phyloP scores from a whole-genome alignment of 2,113 vertebrate genomes.

The Dinomys branickii region DNA sequence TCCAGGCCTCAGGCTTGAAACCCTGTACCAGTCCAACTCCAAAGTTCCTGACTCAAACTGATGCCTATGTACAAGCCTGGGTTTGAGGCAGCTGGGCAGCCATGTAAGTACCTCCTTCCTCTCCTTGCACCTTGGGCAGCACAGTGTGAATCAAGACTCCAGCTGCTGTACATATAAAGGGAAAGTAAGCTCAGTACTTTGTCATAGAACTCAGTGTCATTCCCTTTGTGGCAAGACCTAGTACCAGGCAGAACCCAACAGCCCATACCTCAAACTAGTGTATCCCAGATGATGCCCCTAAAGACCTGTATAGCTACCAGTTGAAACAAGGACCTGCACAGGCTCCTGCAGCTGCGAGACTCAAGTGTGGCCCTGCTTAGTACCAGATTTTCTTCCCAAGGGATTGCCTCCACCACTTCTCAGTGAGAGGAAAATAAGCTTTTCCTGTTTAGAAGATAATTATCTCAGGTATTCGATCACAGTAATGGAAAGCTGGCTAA shows the following conservation, averaged over 20 bases:
- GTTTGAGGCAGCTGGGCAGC: background rate
- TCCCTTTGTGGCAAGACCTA: background rate
- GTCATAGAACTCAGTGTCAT: background rate
- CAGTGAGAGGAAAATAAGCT: background rate
- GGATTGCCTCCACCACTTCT: background rate
- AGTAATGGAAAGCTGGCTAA: background rate
- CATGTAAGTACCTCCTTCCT: background rate
- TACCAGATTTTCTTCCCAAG: background rate
- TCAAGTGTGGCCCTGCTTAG: background rate
- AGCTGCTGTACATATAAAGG: background rate
- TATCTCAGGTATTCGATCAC: no score
- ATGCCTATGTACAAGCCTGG: no score
- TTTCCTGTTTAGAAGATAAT: background rate
- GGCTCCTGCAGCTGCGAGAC: background rate
- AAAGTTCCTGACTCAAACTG: background rate
- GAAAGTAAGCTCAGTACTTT: background rate
- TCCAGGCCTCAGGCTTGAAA: background rate
- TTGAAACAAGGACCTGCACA: background rate
- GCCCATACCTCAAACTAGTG: background rate
- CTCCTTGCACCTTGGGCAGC: background rate
- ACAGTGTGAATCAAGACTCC: background rate
- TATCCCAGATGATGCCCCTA: background rate
- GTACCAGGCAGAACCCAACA: background rate
- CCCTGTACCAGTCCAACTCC: background rate
- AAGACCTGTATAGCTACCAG: background rate